Percentiles rank a stretch among this genome's conserved stretches.
Evolutionary conservation across 2,113 vertebrate genomes (phyloP).

Genomic region (Daphoenositta chrysoptera): DNA sequence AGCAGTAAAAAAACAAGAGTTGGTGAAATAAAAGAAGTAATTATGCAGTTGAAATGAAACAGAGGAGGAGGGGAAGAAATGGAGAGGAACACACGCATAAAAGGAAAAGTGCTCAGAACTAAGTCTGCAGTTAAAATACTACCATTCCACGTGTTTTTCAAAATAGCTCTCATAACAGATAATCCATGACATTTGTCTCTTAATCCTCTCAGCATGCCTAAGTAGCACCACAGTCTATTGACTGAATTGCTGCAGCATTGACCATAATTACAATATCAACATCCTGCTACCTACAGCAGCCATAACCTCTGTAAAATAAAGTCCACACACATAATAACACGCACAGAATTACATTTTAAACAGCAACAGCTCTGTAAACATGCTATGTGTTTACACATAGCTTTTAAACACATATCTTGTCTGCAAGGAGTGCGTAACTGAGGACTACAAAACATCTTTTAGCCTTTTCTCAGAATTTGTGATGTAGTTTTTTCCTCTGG

Average conservation of each 20-base stretch:
- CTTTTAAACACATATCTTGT: not conserved
- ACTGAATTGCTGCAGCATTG: not conserved
- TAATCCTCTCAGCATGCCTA: not conserved
- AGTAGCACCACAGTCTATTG: not conserved
- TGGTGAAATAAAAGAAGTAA: not conserved
- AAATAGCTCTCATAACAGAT: not conserved
- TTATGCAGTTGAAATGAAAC: not conserved
- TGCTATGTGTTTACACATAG: not conserved
- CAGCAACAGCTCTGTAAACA: not conserved
- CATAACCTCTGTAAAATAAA: not conserved
- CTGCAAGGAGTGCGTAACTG: not conserved
- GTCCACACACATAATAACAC: not conserved
- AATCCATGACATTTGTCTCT: not conserved
- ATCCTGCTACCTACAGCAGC: not conserved
- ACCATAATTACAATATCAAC: not conserved
- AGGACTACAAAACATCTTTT: not conserved
- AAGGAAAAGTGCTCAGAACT: not conserved
- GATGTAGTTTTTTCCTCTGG: constrained; percentile 15
- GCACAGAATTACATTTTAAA: not conserved
- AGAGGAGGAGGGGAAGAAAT: not conserved
- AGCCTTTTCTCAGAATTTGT: not conserved
- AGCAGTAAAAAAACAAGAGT: not conserved
- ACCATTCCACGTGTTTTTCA: not conserved
- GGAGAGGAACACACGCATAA: not conserved
- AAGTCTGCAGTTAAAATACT: not conserved